Evolutionary conservation across 1,140 invertebrate genomes (phyloP).

Genomic region (Drosophila pallidifrons): DNA sequence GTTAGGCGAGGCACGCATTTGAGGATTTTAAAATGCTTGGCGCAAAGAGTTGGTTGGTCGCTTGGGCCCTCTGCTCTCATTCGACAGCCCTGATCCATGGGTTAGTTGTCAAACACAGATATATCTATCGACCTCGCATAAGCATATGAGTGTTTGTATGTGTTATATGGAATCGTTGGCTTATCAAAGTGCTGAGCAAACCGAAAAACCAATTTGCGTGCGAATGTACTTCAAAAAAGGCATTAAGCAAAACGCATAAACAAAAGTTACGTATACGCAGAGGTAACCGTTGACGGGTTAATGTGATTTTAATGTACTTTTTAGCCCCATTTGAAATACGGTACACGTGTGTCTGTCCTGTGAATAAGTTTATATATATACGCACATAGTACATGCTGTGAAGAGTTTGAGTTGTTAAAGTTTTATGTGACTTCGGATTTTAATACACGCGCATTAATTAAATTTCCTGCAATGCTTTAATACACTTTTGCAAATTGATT

Average conservation of each 20-base stretch:
- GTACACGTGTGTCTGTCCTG: conserved; percentile 11
- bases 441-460: conserved; percentile 37
- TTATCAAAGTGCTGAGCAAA: conserved; percentile 38
- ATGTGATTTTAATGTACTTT: conserved; percentile 84
- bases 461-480: conserved; percentile 20
- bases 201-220: conserved; percentile 40
- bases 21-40: conserved; percentile 36
- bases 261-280: conserved; percentile 79
- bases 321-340: conserved; percentile 36
- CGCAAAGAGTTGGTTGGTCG: conserved; percentile 29
- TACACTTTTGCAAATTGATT: no score
- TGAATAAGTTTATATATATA: conserved; percentile 3
- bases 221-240: conserved; percentile 69
- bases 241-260: conserved; percentile 75
- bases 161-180: conserved; percentile 16
- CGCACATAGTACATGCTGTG: background rate
- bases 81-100: background rate
- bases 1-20: conserved; percentile 19
- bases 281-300: conserved; percentile 79
- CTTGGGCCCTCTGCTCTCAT: background rate
- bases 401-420: conserved; percentile 40
- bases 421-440: conserved; percentile 52
- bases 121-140: background rate
- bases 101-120: conserved; percentile 30
- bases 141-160: conserved; percentile 2